These are phyloP conservation scores for Euschistus heros DNA, from an alignment of 1,140 invertebrate genomes.

Conservation along the genomic window DNA sequence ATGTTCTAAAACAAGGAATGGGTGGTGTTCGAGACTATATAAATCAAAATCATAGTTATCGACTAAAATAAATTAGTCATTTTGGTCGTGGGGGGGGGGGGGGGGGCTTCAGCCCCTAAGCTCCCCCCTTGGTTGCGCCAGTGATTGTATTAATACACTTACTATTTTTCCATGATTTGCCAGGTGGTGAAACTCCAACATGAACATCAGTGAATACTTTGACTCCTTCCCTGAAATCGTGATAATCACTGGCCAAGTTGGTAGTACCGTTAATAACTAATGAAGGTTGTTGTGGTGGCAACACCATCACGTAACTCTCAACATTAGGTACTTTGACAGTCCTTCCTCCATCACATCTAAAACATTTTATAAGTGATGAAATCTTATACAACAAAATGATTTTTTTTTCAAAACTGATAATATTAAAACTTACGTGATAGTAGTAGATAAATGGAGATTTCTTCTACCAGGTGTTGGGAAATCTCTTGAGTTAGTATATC, in stretches of 20 bases:
- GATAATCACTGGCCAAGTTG: conserved; percentile 72
- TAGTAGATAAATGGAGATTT: conserved; percentile 72
- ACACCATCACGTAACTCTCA: conserved; percentile 76
- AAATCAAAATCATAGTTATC: too few relatives aligned
- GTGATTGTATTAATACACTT: conserved; percentile 17
- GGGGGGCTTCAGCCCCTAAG: too few relatives aligned
- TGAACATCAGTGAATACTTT: conserved; percentile 71
- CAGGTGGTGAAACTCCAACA: conserved; percentile 49
- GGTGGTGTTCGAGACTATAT: too few relatives aligned
- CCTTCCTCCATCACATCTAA: conserved; percentile 57
- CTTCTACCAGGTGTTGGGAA: conserved; percentile 86
- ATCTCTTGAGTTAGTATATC: conserved; percentile 79
- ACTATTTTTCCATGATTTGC: conserved; percentile 36
- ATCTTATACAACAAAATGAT: background rate
- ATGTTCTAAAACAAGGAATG: too few relatives aligned
- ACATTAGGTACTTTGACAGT: conserved; percentile 58
- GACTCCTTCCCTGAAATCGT: conserved; percentile 71
- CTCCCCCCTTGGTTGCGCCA: too few relatives aligned
- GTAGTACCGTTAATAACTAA: conserved; percentile 73
- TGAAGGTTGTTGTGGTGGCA: conserved; percentile 71
- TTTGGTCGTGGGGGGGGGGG: too few relatives aligned
- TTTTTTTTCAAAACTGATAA: background rate
- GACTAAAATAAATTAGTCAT: too few relatives aligned
- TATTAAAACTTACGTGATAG: conserved; percentile 49
- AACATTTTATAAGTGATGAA: background rate